These are phyloP conservation scores for Sabellastarte sp. DNA, from an alignment of 2,888 invertebrate genomes.

Conservation along the genomic window DNA sequence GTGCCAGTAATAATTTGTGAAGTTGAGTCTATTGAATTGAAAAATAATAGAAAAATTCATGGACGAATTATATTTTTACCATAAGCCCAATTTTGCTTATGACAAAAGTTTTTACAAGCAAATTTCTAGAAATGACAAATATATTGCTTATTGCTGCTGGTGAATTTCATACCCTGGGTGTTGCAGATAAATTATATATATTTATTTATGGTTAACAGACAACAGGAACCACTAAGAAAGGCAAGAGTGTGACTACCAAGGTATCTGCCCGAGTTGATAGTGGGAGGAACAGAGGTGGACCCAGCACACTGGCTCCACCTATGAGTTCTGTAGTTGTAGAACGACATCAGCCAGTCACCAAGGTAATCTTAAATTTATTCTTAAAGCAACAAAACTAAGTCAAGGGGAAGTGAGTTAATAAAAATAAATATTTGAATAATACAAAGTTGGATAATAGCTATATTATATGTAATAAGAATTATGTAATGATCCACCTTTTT, in stretches of 20 bases:
- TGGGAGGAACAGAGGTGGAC: background rate
- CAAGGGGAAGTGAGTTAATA: background rate
- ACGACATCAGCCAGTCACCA: conserved; percentile 50
- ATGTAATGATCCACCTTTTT: background rate
- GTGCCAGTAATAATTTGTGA: too few species aligned
- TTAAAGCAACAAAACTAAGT: background rate
- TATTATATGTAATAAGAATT: background rate
- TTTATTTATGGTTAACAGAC: background rate
- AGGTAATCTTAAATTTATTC: conserved; percentile 41
- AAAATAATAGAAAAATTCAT: too few species aligned
- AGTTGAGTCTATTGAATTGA: too few species aligned
- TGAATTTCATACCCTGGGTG: too few species aligned
- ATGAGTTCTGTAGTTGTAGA: conserved; percentile 55
- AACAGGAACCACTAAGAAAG: conserved; percentile 8
- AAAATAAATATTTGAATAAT: too few species aligned
- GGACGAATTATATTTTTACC: too few species aligned
- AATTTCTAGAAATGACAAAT: too few species aligned
- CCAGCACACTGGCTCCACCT: conserved; percentile 43
- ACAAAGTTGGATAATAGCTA: background rate
- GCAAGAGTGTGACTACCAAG: conserved; percentile 31
- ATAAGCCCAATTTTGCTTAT: too few species aligned
- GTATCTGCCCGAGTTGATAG: conserved; percentile 31
- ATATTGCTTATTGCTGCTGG: too few species aligned
- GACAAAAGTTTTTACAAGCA: too few species aligned
- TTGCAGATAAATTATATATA: too few species aligned